Evolutionary conservation across 2,888 invertebrate genomes (phyloP).

Genomic region (Agriopis leucophaearia): DNA sequence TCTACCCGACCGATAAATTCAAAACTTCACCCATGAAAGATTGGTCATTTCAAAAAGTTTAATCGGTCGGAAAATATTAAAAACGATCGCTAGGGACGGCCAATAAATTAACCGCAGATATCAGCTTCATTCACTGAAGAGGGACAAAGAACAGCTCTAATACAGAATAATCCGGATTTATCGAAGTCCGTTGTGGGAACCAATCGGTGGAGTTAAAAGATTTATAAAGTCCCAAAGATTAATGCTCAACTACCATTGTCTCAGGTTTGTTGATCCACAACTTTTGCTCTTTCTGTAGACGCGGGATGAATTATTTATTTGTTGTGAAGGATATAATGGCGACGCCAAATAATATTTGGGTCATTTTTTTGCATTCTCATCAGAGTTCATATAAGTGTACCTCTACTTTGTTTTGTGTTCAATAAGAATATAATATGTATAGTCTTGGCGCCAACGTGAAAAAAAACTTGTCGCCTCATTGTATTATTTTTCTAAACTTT

Average conservation of each 20-base stretch:
- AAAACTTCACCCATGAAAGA: slow-evolving; percentile 46
- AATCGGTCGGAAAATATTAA: slow-evolving; percentile 50
- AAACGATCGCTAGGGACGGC: slow-evolving; percentile 49
- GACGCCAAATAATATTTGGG: too few relatives aligned
- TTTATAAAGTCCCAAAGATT: slow-evolving; percentile 67
- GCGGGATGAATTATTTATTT: slow-evolving; percentile 33
- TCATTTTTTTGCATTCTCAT: too few relatives aligned
- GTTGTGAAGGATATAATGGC: slow-evolving; percentile 1
- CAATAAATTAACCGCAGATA: slow-evolving; percentile 65
- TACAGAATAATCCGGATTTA: slow-evolving; percentile 77
- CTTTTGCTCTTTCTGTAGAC: slow-evolving; percentile 16
- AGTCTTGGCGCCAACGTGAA: too few relatives aligned
- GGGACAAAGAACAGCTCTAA: slow-evolving; percentile 67
- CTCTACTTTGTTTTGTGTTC: too few relatives aligned
- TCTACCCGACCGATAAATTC: slow-evolving; percentile 43
- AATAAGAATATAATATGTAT: too few relatives aligned
- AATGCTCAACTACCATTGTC: slow-evolving; percentile 57
- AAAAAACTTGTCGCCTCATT: too few relatives aligned
- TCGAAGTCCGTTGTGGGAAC: slow-evolving; percentile 54
- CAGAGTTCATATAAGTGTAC: too few relatives aligned
- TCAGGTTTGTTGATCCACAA: slow-evolving; percentile 13
- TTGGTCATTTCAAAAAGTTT: slow-evolving; percentile 47
- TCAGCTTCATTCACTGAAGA: slow-evolving; percentile 56
- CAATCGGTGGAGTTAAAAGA: slow-evolving; percentile 73
- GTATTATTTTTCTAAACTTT: too few relatives aligned